Evolutionary conservation across 2,888 invertebrate species (phyloP).

Genomic region (Erpobdella octoculata): DNA sequence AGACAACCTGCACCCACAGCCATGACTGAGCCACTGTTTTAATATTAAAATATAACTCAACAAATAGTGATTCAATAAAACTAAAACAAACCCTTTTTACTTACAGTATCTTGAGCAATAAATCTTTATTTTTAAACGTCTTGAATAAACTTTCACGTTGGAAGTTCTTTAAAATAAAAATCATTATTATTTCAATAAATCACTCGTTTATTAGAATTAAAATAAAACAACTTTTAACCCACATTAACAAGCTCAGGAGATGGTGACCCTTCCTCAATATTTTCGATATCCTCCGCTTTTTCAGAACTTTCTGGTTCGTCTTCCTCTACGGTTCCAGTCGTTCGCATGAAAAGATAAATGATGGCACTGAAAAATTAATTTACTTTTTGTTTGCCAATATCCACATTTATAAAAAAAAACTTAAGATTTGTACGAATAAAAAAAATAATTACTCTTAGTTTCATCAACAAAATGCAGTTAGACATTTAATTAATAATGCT

Average conservation of each 20-base stretch:
- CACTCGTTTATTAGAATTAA: no score
- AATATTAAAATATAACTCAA: background rate
- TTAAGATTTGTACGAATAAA: no score
- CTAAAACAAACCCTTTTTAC: background rate
- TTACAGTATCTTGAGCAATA: background rate
- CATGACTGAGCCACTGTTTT: slow-evolving; percentile 49
- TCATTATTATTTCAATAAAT: background rate
- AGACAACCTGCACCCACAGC: slow-evolving; percentile 52
- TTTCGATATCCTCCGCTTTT: background rate
- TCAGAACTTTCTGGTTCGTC: background rate
- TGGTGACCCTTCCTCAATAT: background rate
- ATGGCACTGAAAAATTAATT: slow-evolving; percentile 44
- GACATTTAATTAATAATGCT: no score
- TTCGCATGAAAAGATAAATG: slow-evolving; percentile 42
- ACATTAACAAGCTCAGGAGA: background rate
- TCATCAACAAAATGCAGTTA: no score
- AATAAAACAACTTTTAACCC: background rate
- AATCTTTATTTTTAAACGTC: background rate
- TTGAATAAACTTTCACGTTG: background rate
- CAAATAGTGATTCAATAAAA: background rate
- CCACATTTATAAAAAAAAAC: no score
- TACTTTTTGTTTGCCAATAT: no score
- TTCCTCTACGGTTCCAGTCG: slow-evolving; percentile 13
- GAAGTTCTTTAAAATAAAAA: background rate
- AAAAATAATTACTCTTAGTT: no score